Base-by-base conservation (phyloP, 2,888 invertebrate species). In the Isotomurus palustris region DNA sequence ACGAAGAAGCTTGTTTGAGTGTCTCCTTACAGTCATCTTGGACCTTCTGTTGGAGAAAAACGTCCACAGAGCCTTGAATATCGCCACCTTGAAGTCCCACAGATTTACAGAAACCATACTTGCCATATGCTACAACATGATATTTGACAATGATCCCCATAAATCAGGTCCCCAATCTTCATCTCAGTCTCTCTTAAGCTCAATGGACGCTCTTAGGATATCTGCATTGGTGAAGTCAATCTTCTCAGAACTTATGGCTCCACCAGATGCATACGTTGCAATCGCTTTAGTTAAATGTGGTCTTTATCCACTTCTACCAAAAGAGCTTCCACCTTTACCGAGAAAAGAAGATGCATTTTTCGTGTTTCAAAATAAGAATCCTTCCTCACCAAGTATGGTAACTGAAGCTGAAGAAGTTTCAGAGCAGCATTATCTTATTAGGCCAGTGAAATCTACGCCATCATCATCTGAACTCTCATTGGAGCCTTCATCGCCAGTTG, bases 181-280 rank as follows among this genome's bases (percentile, higher is more conserved):
- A 38, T 17, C 38, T 8, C 35, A 19, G 2, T 48, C 57, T 10
- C 24, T 43, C 8, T 27, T 65, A 10, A 60, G 53, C 49, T 53
- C 56, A 1, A 62, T 62, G 2, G 65, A 65, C 51, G 65, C 65
- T 19, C 44, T 67, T 10, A 55, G 65, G 25, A 56, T 70, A 35
- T 62, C 64, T 29, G 52, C 63, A 1, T 44, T 66, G 10, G 57
- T 70, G 5, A 67, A 67, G 56, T 65, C 67, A 6, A 68, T 70
- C 10, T 43, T 70, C 17, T 56, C 53, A 17, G 70, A 70, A 53
- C 38, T 70, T n/a, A 68, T 70, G 70, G 67, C 70, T 2, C 70
- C 70, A 40, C 66, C 70, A 24, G 70, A 70, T 60, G 70, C 66
- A 2, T 62, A 56, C 32, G 64, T 67, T n/a, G 66, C 62, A 8